These are phyloP conservation scores for Berghia stephanieae DNA, from an alignment of 1,140 invertebrate genomes.

Conservation along the genomic window DNA sequence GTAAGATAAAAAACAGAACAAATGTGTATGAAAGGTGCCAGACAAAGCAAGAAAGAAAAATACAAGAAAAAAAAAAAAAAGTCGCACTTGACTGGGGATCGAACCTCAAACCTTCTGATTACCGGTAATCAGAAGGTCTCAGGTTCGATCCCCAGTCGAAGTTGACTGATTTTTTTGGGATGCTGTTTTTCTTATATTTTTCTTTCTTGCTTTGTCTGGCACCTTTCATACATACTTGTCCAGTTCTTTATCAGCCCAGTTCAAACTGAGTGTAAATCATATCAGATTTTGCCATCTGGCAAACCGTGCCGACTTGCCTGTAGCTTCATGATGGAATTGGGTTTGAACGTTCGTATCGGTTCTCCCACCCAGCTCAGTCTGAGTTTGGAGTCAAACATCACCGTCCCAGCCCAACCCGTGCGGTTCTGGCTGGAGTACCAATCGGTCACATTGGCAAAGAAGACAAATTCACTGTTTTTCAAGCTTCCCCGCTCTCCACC, in stretches of 20 bases:
- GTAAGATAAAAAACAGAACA: too few species aligned
- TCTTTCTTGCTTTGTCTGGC: too few species aligned
- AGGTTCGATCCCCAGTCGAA: too few species aligned
- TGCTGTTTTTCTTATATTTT: too few species aligned
- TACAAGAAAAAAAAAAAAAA: too few species aligned
- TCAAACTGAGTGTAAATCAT: too few species aligned
- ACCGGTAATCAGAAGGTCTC: too few species aligned
- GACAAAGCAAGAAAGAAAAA: too few species aligned
- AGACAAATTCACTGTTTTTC: conserved; percentile 84
- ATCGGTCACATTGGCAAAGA: conserved; percentile 81
- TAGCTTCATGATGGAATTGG: conserved; percentile 87
- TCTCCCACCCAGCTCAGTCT: conserved; percentile 86
- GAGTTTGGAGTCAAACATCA: conserved; percentile 87
- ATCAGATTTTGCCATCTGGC: neutral
- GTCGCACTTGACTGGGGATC: neutral
- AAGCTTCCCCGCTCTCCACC: conserved; percentile 52
- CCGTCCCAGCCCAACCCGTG: conserved; percentile 82
- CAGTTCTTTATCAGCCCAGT: neutral
- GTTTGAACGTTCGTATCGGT: conserved; percentile 92
- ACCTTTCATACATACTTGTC: too few species aligned
- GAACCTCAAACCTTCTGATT: too few species aligned
- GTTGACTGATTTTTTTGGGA: too few species aligned
- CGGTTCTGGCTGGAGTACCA: conserved; percentile 86
- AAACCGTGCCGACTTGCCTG: conserved; percentile 69
- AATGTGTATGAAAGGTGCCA: too few species aligned